Base-by-base conservation (phyloP, 2,797 vertebrate genomes). In the Hippocampus kuda region DNA sequence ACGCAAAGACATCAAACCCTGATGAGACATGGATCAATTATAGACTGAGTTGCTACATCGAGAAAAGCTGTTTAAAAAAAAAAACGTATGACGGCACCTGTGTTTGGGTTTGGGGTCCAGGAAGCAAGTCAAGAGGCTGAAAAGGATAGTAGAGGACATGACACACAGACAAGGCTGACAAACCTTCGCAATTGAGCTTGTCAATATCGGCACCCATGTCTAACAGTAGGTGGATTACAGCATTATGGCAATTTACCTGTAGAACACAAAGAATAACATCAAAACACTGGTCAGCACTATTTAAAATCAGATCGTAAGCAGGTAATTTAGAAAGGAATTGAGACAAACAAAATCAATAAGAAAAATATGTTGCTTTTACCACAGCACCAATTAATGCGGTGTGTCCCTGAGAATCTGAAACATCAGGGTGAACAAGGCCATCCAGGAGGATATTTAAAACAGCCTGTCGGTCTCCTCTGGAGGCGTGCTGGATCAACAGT, bases 191-290 rank as follows among this genome's bases (percentile, higher is more conserved):
- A 0, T 90, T 92, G 77, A 88, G 22, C 82, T 91, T 91, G 84
- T 95, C 92, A 74, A 97, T 90, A 4, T 94, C 88, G 0, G 88
- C 93, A 30, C 95, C 93, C 1, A 66, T 79, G 80, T 96, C 90
- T 81, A 97, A 83, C 77, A 98, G 88, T 51, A 93, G 84, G 66
- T 85, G 87, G 80, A 96, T 84, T 26, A 95, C 77, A 38, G 91
- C 72, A 8, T 82, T 63, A n/a, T 90, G 90, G 71, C 88, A 88
- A 73, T 91, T 89, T 1, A 91, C 79, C 95, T 97, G 81, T 2
- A 56, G 5, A 13, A 57, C 26, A 26, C 26, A 42, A 34, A 67
- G 27, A 3, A 2, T 20, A 18, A 15, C 22, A 57, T 49, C 4
- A 27, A 24, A 27, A 59, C n/a, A n/a, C 20, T 11, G 0, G 9